Evolutionary conservation across 2,888 invertebrate species (phyloP).

Genomic region (Phortica okadai): DNA sequence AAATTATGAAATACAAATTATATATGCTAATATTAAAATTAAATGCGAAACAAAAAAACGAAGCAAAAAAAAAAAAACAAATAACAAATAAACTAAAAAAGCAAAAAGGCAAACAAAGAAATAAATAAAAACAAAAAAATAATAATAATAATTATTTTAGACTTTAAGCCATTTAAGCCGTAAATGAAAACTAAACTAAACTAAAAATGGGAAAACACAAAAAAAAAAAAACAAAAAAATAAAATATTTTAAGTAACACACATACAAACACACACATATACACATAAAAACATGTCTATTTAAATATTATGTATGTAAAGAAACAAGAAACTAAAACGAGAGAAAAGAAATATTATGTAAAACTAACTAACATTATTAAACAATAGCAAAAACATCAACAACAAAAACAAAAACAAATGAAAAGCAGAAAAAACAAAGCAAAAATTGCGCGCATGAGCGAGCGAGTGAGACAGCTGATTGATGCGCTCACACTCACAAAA

Average conservation of each 20-base stretch:
- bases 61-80: constrained; percentile 12
- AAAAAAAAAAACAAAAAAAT: constrained; percentile 20
- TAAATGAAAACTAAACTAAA: neutral
- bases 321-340: neutral
- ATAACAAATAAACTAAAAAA: neutral
- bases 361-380: constrained; percentile 26
- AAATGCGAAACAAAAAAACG: constrained; percentile 19
- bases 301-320: no score
- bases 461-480: no score
- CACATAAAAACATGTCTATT: constrained; percentile 13
- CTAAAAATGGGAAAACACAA: constrained; percentile 34
- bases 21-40: neutral
- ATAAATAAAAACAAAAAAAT: constrained; percentile 38
- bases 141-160: constrained; percentile 37
- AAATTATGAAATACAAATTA: no score
- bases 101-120: constrained; percentile 27
- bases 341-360: neutral
- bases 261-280: constrained; percentile 32
- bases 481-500: no score
- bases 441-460: constrained; percentile 32
- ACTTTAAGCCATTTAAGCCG: neutral
- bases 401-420: constrained; percentile 29
- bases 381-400: constrained; percentile 26
- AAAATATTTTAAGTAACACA: constrained; percentile 21
- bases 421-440: constrained; percentile 43